A percentile compares a stretch with the other conserved stretches of the same genome.
phyloP scores from a whole-genome alignment of 2,888 invertebrate genomes.

The Lycophotia porphyrea region DNA sequence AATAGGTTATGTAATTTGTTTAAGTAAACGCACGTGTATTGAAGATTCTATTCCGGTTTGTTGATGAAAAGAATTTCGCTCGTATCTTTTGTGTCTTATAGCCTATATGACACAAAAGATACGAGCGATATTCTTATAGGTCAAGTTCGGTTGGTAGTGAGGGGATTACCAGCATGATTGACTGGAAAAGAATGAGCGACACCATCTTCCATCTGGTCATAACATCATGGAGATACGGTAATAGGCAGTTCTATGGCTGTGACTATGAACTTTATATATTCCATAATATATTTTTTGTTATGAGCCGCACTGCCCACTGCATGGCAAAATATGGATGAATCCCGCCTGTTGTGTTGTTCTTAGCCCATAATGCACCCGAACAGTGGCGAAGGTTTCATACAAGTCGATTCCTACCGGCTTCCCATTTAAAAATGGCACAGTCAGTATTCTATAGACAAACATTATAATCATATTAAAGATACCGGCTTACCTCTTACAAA shows the following conservation, averaged over 20 bases:
- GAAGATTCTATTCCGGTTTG: not conserved
- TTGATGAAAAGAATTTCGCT: not conserved
- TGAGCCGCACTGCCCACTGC: not conserved
- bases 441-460: too few relatives aligned
- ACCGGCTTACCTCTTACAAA: too few relatives aligned
- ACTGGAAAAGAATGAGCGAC: not conserved
- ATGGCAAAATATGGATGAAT: not conserved
- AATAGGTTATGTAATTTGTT: conserved; percentile 3
- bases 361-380: not conserved
- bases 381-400: too few relatives aligned
- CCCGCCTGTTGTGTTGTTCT: not conserved
- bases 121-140: too few relatives aligned
- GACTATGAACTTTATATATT: not conserved
- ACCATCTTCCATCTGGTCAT: not conserved
- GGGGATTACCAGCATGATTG: not conserved
- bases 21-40: conserved; percentile 4
- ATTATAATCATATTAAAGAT: too few relatives aligned
- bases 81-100: not conserved
- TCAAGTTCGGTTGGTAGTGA: not conserved
- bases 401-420: too few relatives aligned
- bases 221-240: not conserved
- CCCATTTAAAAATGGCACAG: too few relatives aligned
- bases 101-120: too few relatives aligned
- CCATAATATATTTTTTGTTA: not conserved
- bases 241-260: not conserved